Evolutionary conservation across 1,140 invertebrate species (phyloP).

Genomic region (Andrena cerasifolii): DNA sequence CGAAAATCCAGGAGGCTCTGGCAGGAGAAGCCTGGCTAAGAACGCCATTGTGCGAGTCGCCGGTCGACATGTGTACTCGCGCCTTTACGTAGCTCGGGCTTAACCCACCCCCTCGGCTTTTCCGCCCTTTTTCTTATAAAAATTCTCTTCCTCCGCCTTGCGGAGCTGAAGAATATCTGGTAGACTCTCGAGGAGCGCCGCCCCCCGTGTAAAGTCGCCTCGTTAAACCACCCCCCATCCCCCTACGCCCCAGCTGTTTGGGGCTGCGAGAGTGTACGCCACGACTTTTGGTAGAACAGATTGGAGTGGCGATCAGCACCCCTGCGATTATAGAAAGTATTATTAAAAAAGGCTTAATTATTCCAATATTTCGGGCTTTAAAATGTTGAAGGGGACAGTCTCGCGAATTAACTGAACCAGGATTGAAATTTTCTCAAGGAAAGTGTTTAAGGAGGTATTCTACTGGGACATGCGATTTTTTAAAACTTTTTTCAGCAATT

Average conservation of each 20-base stretch:
- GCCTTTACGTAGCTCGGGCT: conserved; percentile 45
- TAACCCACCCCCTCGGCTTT: background rate
- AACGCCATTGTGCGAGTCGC: conserved; percentile 41
- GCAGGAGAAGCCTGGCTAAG: conserved; percentile 22
- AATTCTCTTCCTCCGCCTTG: conserved; percentile 23
- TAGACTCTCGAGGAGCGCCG: background rate
- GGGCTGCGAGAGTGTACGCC: background rate
- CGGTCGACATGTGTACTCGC: conserved; percentile 47
- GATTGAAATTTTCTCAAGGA: too few species aligned
- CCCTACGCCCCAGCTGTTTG: too few species aligned
- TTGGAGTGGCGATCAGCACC: background rate
- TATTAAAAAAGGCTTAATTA: background rate
- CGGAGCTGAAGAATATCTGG: conserved; percentile 28
- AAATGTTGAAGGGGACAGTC: too few species aligned
- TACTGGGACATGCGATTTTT: too few species aligned
- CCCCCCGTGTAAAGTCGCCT: conserved; percentile 38
- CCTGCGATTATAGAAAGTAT: background rate
- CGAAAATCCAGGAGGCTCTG: conserved; percentile 37
- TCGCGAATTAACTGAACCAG: too few species aligned
- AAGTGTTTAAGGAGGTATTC: too few species aligned
- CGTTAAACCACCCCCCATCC: conserved; percentile 54
- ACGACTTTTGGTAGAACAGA: conserved; percentile 3
- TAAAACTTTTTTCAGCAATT: too few species aligned
- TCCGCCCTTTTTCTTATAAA: conserved; percentile 42
- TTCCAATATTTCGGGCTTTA: too few species aligned